Evolutionary conservation across 2,888 invertebrate genomes (phyloP), one percentile per base, ranked within the genome.

Genomic region (Ochropacha duplaris): DNA sequence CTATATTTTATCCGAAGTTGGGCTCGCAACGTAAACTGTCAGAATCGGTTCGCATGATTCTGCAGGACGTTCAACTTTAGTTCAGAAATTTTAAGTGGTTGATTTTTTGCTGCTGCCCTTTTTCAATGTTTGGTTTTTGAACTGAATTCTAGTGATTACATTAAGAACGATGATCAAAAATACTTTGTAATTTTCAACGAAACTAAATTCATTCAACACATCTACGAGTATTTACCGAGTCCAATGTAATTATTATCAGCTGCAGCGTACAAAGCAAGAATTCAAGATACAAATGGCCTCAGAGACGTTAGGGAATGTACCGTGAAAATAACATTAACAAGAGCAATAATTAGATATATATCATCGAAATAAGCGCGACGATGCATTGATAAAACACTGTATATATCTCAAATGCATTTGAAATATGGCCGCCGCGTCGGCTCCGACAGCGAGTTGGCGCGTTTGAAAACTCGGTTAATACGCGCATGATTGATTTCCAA

Each of bases 1-100:
- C 90, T 88, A 92, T 91, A 91, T 90, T 89, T 92, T 90, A 92
- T 90, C 88, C 88, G 86, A 82, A 88, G 79, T 88, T 87, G 87
- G 87, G 83, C 83, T 84, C 83, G 81, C 84, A 83, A 85, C 86
- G 88, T 88, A 89, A 90, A 89, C 91, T 90, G 90, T 89, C 90
- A 90, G 90, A 88, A 89, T 87, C 82, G 84, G 76, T 83, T 80
- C 80, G 78, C 78, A 79, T 80, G 82, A 79, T 81, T 84, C 81
- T 75, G 78, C 78, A 86, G 90, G 88, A 83, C 90, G 82, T 90
- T 91, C 90, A 91, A 90, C 90, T 90, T 83, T 78, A 81, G 83
- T 83, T 84, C 76, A 76, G 76, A 81, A 79, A 80, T 75, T 81
- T 81, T 74, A 69, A 73, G 70, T 72, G 65, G 64, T 68, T 69